phyloP scores from a whole-genome alignment of 2,113 vertebrate genomes.

The Dendropsophus ebraccatus region DNA sequence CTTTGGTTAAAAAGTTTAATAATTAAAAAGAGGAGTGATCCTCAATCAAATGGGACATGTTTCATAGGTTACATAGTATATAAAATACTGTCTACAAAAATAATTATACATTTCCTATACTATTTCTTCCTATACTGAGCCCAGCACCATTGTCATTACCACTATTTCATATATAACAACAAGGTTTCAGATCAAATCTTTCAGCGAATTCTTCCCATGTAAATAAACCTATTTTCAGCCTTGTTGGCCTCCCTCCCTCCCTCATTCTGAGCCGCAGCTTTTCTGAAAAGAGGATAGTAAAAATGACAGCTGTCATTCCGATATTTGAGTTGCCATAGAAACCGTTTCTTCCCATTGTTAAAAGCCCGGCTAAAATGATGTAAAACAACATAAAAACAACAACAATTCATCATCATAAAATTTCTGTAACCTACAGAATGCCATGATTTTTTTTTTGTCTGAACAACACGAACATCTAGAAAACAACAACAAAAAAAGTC shows the following conservation, averaged over 20 bases:
- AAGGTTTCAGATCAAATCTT: too few species aligned
- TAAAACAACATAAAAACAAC: neutral
- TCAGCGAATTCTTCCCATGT: neutral
- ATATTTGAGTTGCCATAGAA: neutral
- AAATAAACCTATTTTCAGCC: neutral
- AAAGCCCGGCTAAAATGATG: neutral
- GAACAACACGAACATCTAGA: neutral
- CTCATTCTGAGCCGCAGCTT: neutral
- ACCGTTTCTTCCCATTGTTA: neutral
- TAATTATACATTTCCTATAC: too few species aligned
- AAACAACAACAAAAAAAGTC: neutral
- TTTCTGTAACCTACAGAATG: neutral
- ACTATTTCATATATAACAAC: too few species aligned
- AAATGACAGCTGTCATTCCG: slow-evolving; percentile 24
- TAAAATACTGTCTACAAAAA: too few species aligned
- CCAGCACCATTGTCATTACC: too few species aligned
- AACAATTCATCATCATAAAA: too few species aligned
- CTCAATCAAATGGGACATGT: too few species aligned
- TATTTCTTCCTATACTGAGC: too few species aligned
- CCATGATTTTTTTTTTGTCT: neutral
- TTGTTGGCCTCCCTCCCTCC: neutral
- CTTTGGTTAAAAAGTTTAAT: too few species aligned
- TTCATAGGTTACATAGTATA: too few species aligned
- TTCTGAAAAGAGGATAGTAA: neutral
- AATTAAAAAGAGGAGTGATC: too few species aligned